Base-by-base conservation (phyloP, 2,888 invertebrate species). In the Onthophagus sagittarius region DNA sequence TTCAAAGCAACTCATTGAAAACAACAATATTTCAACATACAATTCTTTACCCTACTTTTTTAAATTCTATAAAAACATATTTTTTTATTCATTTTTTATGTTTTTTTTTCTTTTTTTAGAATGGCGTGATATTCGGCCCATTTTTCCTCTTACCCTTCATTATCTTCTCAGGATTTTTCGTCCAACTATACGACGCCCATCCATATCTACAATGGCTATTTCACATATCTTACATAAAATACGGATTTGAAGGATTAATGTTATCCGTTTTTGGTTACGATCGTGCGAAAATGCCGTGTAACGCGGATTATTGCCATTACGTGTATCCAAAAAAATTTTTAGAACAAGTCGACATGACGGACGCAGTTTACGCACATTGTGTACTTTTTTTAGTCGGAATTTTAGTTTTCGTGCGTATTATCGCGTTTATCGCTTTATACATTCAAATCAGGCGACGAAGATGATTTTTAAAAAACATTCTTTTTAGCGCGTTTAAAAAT, bases 101-200 rank as follows among this genome's bases (percentile, higher is more conserved):
- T 39, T 62, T 14, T 62, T 62, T 53, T 53, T 70, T 15, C 9
- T 14, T 6, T 71, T 89, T 90, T 74, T 87, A 97, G 95, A 90
- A 94, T 82, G 96, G 96, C 11, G 94, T 95, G 4, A 91, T 97
- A 80, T 90, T 97, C 82, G 98, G 97, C 4, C 95, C 97, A 6
- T 91, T 97, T 77, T 90, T 93, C 80, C 90, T 94, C 76, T 90
- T 95, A 84, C 97, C 98, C 0, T 95, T 97, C 82, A 89, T 94
- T 23, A 88, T 96, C 79, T 97, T 98, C 86, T 95, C 96, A 72
- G 98, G 98, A 5, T 97, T 97, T 86, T 97, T 98, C 83, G 91
- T 98, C 0, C 93, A 92, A 80, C 89, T 94, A 79, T 90, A 89
- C 79, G 95, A 96, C 79, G 93, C 96, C 0, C 95, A 95, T 6